These are phyloP conservation scores for Flexamia atlantica DNA, from an alignment of 2,888 invertebrate species.

Conservation along the genomic window DNA sequence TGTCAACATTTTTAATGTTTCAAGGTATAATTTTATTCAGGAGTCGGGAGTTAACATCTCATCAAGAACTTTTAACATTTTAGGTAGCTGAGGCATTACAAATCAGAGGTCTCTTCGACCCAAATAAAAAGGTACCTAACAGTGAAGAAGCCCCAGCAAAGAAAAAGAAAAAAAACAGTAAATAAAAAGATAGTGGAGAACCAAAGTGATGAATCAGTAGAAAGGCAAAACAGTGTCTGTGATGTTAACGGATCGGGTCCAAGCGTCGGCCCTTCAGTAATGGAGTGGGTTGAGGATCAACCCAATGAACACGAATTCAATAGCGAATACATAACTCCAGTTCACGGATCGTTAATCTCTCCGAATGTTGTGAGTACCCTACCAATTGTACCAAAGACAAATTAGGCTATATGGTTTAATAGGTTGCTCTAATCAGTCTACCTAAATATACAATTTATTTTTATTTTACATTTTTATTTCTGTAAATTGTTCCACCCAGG, in stretches of 20 bases:
- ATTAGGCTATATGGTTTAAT: no score
- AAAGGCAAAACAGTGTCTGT: not conserved
- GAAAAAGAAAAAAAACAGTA: conserved; percentile 11
- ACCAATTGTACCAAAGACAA: no score
- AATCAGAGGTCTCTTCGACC: conserved; percentile 20
- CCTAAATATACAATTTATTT: no score
- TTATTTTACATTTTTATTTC: no score
- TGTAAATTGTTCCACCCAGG: no score
- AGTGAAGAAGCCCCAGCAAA: not conserved
- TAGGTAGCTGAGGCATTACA: conserved; percentile 35
- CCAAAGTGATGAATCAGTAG: not conserved
- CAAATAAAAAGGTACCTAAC: not conserved
- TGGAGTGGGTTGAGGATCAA: not conserved
- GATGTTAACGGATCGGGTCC: not conserved
- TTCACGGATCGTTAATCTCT: not conserved
- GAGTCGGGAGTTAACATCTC: no score
- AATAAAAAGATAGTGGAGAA: no score
- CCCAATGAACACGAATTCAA: not conserved
- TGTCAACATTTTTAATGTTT: no score
- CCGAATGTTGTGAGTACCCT: not conserved
- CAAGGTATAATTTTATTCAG: no score
- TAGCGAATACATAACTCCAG: not conserved
- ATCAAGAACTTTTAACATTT: conserved; percentile 10
- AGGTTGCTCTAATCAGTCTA: no score
- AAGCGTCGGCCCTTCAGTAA: not conserved